Conservation (phyloP, 2,888 invertebrate species). For the Mactromeris polynyma region DNA sequence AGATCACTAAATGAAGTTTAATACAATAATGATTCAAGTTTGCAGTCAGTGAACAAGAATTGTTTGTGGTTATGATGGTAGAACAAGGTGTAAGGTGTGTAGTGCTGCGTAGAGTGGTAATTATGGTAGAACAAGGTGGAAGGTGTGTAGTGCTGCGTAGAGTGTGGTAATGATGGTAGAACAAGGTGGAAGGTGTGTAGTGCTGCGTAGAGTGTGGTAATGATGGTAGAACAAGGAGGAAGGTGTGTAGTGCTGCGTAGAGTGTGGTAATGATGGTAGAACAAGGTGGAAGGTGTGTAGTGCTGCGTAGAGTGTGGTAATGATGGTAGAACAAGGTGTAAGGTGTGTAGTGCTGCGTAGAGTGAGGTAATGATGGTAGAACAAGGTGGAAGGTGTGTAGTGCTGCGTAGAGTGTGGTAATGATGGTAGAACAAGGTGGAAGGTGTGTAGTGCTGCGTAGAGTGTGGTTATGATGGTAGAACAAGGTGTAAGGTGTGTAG, state of each 20-base stretch:
- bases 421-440: neutral
- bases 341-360: neutral
- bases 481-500: neutral
- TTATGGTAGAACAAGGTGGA: neutral
- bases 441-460: neutral
- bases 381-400: neutral
- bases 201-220: neutral
- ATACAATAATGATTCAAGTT: no score
- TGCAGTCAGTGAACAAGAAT: neutral
- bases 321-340: neutral
- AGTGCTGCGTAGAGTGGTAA: neutral
- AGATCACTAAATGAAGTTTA: no score
- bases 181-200: neutral
- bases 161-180: neutral
- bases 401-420: neutral
- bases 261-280: neutral
- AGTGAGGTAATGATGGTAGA: neutral
- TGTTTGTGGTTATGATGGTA: neutral
- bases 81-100: neutral
- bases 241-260: neutral
- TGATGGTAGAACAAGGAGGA: neutral
- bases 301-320: neutral
- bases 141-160: neutral
- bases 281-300: neutral
- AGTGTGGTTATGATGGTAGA: neutral